phyloP scores from a whole-genome alignment of 2,113 vertebrate species.

The Corythornis cristatus region DNA sequence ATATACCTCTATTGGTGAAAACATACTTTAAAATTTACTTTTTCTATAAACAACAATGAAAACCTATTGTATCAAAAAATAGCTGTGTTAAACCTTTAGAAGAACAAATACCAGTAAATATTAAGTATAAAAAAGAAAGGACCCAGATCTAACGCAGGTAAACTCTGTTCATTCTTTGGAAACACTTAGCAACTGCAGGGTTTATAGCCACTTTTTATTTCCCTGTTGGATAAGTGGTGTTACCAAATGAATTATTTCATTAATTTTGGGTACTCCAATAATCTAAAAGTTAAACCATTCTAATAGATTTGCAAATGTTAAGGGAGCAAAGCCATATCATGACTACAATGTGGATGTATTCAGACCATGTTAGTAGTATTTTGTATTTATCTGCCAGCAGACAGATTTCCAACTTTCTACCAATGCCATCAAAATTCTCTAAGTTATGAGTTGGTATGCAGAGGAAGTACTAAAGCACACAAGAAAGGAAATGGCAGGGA shows the following conservation, averaged over 20 bases:
- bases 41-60: neutral
- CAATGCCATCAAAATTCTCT: neutral
- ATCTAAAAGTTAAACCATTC: neutral
- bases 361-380: neutral
- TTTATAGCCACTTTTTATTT: neutral
- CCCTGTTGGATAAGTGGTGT: neutral
- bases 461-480: constrained; percentile 12
- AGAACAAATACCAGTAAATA: neutral
- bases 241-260: neutral
- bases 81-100: neutral
- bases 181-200: neutral
- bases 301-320: neutral
- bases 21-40: neutral
- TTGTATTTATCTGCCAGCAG: neutral
- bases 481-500: constrained; percentile 15
- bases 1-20: neutral
- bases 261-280: neutral
- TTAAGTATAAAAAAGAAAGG: neutral
- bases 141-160: neutral
- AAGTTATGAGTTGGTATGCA: neutral
- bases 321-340: neutral
- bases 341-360: neutral
- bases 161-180: neutral
- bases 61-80: neutral
- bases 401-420: neutral